Evolutionary conservation across 2,113 vertebrate species (phyloP).

Genomic region (Oriolus oriolus): DNA sequence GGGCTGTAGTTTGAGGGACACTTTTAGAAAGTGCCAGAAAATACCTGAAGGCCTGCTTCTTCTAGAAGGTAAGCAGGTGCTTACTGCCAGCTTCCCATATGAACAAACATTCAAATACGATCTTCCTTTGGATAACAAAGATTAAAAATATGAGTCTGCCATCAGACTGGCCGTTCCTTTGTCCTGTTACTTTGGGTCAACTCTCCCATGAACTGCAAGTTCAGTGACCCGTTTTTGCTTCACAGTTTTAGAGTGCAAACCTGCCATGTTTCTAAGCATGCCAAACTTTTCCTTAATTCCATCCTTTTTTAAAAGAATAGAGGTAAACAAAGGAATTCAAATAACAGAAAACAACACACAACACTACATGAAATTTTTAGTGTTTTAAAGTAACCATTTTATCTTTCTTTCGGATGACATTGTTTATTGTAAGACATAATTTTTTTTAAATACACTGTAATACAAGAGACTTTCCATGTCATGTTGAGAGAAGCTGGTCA

Average conservation of each 20-base stretch:
- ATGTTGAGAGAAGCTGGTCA: slow-evolving; percentile 88
- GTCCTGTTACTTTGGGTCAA: not conserved
- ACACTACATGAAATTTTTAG: not conserved
- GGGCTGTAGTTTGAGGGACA: not conserved
- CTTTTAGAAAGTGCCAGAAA: not conserved
- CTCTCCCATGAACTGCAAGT: not conserved
- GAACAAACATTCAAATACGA: not conserved
- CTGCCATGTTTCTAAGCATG: not conserved
- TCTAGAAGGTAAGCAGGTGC: not conserved
- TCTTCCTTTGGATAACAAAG: not conserved
- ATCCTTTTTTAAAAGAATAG: not conserved
- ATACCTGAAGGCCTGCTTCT: not conserved
- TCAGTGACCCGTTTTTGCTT: not conserved
- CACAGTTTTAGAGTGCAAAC: not conserved
- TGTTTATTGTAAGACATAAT: slow-evolving; percentile 87
- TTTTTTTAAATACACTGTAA: slow-evolving; percentile 96
- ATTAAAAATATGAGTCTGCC: not conserved
- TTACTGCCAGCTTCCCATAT: not conserved
- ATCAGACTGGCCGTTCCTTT: not conserved
- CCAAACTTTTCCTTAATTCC: not conserved
- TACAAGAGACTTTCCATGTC: slow-evolving; percentile 90
- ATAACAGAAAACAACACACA: not conserved
- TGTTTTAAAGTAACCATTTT: slow-evolving; percentile 52
- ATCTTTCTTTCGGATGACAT: slow-evolving; percentile 71
- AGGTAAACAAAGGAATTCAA: not conserved